phyloP scores from a whole-genome alignment of 2,888 invertebrate genomes.

The Drosophila bunnanda region DNA sequence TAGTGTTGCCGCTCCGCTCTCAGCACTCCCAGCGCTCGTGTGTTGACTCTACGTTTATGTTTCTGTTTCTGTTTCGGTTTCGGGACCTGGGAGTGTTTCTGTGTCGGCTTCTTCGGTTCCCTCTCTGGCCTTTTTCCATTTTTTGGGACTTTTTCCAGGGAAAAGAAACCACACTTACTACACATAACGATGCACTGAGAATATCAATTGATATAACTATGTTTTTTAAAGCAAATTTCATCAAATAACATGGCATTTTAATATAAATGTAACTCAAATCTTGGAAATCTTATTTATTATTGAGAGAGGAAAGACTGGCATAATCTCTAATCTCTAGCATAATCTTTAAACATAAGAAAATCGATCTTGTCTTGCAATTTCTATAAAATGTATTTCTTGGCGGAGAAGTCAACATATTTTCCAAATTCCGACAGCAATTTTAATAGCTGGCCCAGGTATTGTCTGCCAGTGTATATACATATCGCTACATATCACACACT shows the following conservation, averaged over 20 bases:
- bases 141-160: slow-evolving; percentile 17
- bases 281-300: too few species aligned
- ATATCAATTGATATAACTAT: neutral
- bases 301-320: too few species aligned
- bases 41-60: slow-evolving; percentile 30
- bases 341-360: too few species aligned
- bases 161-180: slow-evolving; percentile 16
- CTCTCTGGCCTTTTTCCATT: neutral
- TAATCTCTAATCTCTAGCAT: too few species aligned
- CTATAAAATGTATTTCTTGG: too few species aligned
- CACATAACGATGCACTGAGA: neutral
- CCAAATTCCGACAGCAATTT: neutral
- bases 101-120: slow-evolving; percentile 7
- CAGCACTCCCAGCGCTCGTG: slow-evolving; percentile 1
- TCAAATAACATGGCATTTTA: too few species aligned
- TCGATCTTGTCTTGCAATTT: too few species aligned
- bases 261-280: neutral
- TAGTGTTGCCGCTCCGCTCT: slow-evolving; percentile 29
- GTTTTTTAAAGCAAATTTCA: too few species aligned
- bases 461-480: neutral
- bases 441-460: neutral
- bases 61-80: slow-evolving; percentile 5
- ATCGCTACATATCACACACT: slow-evolving; percentile 10
- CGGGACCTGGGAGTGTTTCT: slow-evolving; percentile 27
- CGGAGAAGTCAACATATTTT: neutral